phyloP scores from a whole-genome alignment of 2,797 vertebrate genomes.

The Mareca penelope region DNA sequence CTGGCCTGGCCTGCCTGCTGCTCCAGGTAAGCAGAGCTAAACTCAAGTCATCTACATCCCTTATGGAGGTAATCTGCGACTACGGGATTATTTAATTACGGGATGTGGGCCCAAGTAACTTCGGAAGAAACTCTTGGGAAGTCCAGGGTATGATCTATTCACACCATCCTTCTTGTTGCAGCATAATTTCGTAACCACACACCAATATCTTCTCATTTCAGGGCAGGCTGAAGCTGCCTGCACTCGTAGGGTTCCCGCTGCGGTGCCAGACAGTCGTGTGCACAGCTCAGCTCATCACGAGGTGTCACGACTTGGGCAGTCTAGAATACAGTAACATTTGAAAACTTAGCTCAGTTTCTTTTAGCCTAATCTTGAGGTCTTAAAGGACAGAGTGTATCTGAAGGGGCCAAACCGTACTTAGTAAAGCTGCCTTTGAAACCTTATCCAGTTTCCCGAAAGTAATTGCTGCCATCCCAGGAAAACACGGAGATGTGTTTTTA shows the following conservation, averaged over 20 bases:
- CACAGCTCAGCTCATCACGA: not conserved
- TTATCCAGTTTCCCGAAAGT: not conserved
- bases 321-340: not conserved
- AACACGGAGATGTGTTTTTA: not conserved
- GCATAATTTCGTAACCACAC: not conserved
- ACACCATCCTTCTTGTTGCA: not conserved
- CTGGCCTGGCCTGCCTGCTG: not conserved
- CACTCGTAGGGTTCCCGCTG: rapidly evolving
- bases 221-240: not conserved
- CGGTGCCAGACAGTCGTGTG: not conserved
- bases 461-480: not conserved
- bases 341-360: not conserved
- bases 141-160: not conserved
- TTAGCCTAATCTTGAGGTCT: not conserved
- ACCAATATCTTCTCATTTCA: not conserved
- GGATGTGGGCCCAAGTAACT: not conserved
- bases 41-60: not conserved
- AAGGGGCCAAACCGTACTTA: not conserved
- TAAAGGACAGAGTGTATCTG: not conserved
- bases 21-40: not conserved
- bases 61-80: not conserved
- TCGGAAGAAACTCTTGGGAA: not conserved
- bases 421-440: not conserved
- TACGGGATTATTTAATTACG: not conserved
- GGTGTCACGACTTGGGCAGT: not conserved